Evolutionary conservation across 2,797 vertebrate genomes (phyloP).

Genomic region (Enteromius argenteus): DNA sequence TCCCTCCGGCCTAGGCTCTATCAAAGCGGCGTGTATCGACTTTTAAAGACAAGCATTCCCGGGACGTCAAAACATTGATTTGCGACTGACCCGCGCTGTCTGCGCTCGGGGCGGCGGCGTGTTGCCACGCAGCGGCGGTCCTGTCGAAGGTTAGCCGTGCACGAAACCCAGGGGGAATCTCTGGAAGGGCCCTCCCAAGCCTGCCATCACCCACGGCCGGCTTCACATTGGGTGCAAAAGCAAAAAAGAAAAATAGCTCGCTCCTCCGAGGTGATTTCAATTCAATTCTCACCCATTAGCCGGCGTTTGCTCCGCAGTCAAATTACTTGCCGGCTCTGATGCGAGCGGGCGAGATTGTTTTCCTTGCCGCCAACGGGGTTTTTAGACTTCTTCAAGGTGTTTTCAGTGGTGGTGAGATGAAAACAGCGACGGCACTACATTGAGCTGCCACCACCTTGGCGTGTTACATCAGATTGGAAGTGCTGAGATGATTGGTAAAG

Average conservation of each 20-base stretch:
- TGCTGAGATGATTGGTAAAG: conserved; percentile 19
- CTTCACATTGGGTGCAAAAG: conserved; percentile 85
- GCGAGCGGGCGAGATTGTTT: conserved; percentile 77
- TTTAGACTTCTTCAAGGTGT: conserved; percentile 33
- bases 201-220: conserved; percentile 68
- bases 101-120: conserved; percentile 75
- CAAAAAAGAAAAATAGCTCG: conserved; percentile 86
- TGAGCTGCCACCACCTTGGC: conserved; percentile 30
- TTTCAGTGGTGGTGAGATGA: conserved; percentile 25
- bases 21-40: conserved; percentile 76
- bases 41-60: conserved; percentile 83
- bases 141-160: conserved; percentile 79
- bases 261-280: conserved; percentile 94
- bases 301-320: conserved; percentile 83
- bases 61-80: conserved; percentile 87
- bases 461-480: conserved; percentile 8
- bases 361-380: conserved; percentile 66
- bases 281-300: conserved; percentile 98
- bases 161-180: conserved; percentile 80
- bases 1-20: conserved; percentile 63
- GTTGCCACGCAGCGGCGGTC: conserved; percentile 71
- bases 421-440: conserved; percentile 34
- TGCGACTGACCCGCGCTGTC: conserved; percentile 75
- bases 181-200: conserved; percentile 60
- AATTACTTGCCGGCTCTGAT: conserved; percentile 76